A percentile compares a stretch with the other conserved stretches of the same genome.
Conservation (phyloP, 2,888 invertebrate genomes). For the Athrips mouffetella region DNA sequence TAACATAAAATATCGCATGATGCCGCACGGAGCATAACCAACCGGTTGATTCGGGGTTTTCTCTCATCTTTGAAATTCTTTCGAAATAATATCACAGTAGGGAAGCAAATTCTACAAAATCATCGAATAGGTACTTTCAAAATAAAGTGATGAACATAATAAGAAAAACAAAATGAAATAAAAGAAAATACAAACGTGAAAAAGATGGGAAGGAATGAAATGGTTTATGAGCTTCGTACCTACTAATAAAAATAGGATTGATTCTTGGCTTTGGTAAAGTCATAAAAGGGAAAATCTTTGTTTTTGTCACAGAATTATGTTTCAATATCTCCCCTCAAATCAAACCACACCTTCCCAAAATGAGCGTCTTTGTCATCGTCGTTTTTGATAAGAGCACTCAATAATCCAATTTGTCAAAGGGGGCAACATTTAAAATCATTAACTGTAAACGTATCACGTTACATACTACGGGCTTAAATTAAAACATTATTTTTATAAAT, state of each 20-base stretch:
- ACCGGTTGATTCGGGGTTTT: conserved; percentile 47
- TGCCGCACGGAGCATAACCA: conserved; percentile 55
- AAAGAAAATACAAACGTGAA: too few species aligned
- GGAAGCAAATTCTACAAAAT: too few species aligned
- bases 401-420: conserved; percentile 6
- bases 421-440: not conserved
- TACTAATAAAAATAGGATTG: not conserved
- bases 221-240: conserved; percentile 16
- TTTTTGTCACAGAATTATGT: not conserved
- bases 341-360: conserved; percentile 5
- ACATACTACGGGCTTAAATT: not conserved
- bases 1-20: conserved; percentile 65
- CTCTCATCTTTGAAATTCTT: conserved; percentile 28
- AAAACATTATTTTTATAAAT: not conserved
- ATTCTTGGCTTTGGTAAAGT: conserved; percentile 21
- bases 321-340: not conserved
- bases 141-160: too few species aligned
- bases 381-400: not conserved
- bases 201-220: too few species aligned
- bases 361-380: conserved; percentile 2
- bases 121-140: too few species aligned
- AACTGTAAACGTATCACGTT: not conserved
- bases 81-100: too few species aligned
- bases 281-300: conserved; percentile 17
- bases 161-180: too few species aligned